A percentile compares a stretch with the other conserved stretches of the same genome.
phyloP scores from a whole-genome alignment of 2,797 vertebrate species.

The Phrynocephalus vlangalii region DNA sequence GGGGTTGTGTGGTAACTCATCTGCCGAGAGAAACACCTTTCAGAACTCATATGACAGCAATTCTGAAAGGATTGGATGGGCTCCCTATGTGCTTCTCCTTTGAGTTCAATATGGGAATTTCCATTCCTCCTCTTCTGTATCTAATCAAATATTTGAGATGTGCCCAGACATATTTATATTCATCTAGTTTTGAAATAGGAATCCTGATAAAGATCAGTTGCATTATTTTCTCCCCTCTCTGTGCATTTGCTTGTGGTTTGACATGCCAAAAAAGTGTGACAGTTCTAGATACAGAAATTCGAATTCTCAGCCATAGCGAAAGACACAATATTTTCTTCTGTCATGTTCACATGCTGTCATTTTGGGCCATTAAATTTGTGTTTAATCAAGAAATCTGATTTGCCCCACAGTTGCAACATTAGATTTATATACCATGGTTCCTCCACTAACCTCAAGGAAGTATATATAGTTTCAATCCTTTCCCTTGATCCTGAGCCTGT shows the following conservation, averaged over 20 bases:
- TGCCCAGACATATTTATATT: neutral
- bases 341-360: neutral
- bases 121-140: neutral
- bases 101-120: neutral
- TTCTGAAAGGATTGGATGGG: no score
- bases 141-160: neutral
- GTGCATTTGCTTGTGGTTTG: neutral
- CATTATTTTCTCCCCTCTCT: neutral
- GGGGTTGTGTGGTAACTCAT: no score
- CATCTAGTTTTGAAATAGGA: neutral
- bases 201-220: neutral
- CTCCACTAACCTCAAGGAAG: no score
- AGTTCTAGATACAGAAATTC: neutral
- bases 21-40: no score
- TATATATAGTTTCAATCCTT: no score
- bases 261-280: neutral
- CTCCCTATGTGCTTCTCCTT: no score
- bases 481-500: no score
- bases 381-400: neutral
- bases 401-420: neutral
- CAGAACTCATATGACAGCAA: no score
- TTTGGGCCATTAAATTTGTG: neutral
- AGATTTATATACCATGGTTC: no score
- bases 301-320: neutral
- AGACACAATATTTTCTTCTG: no score